Conservation (phyloP, 2,888 invertebrate genomes). For the Poecilus cupreus region DNA sequence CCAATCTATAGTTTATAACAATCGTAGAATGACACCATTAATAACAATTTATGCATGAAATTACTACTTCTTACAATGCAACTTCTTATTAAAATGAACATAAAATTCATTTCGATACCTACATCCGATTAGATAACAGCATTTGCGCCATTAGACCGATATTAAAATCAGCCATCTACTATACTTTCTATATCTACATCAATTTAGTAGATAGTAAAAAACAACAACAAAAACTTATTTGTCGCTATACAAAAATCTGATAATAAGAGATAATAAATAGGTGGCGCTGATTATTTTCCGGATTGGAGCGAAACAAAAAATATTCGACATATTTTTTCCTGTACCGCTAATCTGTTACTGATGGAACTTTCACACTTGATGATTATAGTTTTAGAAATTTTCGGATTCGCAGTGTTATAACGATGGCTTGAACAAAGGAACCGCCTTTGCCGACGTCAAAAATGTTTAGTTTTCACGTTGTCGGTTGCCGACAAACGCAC, state of each 20-base stretch:
- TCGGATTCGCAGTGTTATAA: conserved; percentile 40
- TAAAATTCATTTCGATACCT: conserved; percentile 13
- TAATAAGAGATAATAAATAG: conserved; percentile 40
- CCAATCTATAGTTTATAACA: background rate
- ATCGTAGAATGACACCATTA: conserved; percentile 23
- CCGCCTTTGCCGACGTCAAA: conserved; percentile 29
- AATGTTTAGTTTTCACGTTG: conserved; percentile 32
- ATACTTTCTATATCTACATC: conserved; percentile 12
- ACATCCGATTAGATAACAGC: conserved; percentile 26
- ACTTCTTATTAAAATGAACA: conserved; percentile 19
- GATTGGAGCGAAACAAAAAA: conserved; percentile 23
- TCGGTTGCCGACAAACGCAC: conserved; percentile 16
- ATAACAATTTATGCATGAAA: conserved; percentile 38
- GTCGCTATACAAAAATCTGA: background rate
- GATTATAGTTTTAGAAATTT: conserved; percentile 41
- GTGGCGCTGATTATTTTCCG: conserved; percentile 28
- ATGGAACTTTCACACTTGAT: conserved; percentile 43
- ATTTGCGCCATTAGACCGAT: background rate
- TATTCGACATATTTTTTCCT: conserved; percentile 28
- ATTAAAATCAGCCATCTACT: background rate
- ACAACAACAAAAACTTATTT: conserved; percentile 22
- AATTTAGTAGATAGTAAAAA: background rate
- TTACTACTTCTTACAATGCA: conserved; percentile 5
- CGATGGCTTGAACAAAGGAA: conserved; percentile 22
- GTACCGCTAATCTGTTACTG: conserved; percentile 9